phyloP scores from a whole-genome alignment of 2,797 vertebrate genomes.

The Nothura maculosa region DNA sequence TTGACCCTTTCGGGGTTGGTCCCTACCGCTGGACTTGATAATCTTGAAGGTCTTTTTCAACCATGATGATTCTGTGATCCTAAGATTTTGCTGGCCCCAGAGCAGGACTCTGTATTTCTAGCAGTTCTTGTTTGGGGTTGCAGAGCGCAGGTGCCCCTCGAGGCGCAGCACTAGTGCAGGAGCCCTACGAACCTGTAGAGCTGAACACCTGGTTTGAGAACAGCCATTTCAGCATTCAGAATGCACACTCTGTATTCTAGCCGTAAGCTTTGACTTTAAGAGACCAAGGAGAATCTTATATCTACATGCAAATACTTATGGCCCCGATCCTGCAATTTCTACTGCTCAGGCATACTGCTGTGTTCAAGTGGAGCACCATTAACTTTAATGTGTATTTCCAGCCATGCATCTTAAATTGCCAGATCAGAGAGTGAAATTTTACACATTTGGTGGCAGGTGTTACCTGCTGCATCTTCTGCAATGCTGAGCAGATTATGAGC shows the following conservation, averaged over 20 bases:
- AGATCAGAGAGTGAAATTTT: background rate
- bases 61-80: too few relatives aligned
- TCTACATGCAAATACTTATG: background rate
- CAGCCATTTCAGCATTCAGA: background rate
- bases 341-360: background rate
- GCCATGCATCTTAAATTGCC: conserved; percentile 13
- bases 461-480: background rate
- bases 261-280: background rate
- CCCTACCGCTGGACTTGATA: too few relatives aligned
- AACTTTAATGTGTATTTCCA: conserved; percentile 40
- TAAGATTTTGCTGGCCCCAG: background rate
- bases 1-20: background rate
- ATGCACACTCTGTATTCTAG: background rate
- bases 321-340: background rate
- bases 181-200: background rate
- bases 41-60: too few relatives aligned
- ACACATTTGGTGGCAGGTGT: background rate
- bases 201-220: background rate
- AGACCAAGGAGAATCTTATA: background rate
- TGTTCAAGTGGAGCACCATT: conserved; percentile 6
- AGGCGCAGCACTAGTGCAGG: background rate
- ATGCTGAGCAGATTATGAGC: background rate
- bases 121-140: background rate
- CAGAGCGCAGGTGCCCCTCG: accelerated
- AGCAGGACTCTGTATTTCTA: accelerated